Base-by-base conservation (phyloP, 2,888 invertebrate species). In the Tuberolachnus salignus region DNA sequence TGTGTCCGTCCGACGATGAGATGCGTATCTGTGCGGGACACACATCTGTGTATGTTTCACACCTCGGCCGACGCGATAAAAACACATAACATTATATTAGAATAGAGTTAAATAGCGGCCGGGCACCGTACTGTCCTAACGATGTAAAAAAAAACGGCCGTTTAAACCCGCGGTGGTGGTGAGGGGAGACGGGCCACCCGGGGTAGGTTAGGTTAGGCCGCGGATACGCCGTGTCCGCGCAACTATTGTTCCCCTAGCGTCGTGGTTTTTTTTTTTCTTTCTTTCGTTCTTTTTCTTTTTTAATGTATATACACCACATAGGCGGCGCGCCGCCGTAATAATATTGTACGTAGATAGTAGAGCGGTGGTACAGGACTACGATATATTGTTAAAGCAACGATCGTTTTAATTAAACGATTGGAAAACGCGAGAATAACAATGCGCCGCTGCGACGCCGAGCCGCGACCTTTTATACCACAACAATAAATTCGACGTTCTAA, bases 101-200 rank as follows among this genome's bases (percentile, higher is more conserved):
- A 4, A 34, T 4, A 34, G 3, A 34, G 34, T 34, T 34, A 34
- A n/a, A n/a, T n/a, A n/a, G n/a, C n/a, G n/a, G n/a, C 34, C 34
- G n/a, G n/a, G n/a, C n/a, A n/a, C n/a, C 6, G 6, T 34, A 34
- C 34, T 6, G 34, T 3, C 6, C 67, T 75, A 67, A 75, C 67
- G 75, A 75, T 75, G 75, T 67, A 66, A n/a, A 75, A 75, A 75
- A 55, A 73, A 26, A 57, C n/a, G 46, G 21, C 46, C 23, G 46
- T 75, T 57, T 66, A 75, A 75, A 34, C 6, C 34, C 3, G 34
- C n/a, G n/a, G n/a, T n/a, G n/a, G n/a, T n/a, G n/a, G n/a, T n/a
- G n/a, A n/a, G n/a, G n/a, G n/a, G n/a, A n/a, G n/a, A n/a, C n/a
- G 34, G 75, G 66, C 75, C 75, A 67, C 75, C 75, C 67, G 75